Evolutionary conservation across 2,888 invertebrate species (phyloP).

Genomic region (Onthophagus sagittarius): DNA sequence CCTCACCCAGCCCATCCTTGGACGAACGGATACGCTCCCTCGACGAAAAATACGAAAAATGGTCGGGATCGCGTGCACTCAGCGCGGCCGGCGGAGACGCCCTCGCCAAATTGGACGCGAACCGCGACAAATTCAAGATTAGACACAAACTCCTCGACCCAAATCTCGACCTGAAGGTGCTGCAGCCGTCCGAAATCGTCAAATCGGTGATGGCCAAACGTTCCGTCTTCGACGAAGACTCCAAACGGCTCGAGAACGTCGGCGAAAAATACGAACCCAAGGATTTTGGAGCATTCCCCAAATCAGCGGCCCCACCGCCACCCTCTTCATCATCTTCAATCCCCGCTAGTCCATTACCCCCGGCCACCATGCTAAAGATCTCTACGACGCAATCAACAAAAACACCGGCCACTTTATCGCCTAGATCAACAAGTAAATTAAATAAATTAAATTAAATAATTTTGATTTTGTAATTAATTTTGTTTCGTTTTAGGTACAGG

Average conservation of each 20-base stretch:
- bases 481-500: conserved; percentile 31
- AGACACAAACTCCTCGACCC: conserved; percentile 74
- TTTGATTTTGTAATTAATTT: neutral
- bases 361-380: neutral
- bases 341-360: conserved; percentile 37
- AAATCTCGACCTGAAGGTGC: conserved; percentile 62
- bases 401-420: neutral
- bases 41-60: conserved; percentile 90
- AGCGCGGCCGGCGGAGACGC: conserved; percentile 53
- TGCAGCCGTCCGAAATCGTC: conserved; percentile 91
- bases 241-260: conserved; percentile 85
- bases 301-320: conserved; percentile 32
- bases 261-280: conserved; percentile 75
- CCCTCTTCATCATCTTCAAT: conserved; percentile 32
- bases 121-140: conserved; percentile 57
- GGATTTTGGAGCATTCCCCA: conserved; percentile 50
- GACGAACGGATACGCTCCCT: conserved; percentile 89
- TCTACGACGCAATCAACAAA: no score
- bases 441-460: neutral
- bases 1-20: conserved; percentile 70
- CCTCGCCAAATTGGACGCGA: conserved; percentile 52
- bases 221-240: conserved; percentile 94
- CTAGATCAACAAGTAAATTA: conserved; percentile 17
- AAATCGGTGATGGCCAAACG: conserved; percentile 87
- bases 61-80: conserved; percentile 68